phyloP scores from a whole-genome alignment of 2,113 vertebrate genomes.

The Genyomyrus donnyi region DNA sequence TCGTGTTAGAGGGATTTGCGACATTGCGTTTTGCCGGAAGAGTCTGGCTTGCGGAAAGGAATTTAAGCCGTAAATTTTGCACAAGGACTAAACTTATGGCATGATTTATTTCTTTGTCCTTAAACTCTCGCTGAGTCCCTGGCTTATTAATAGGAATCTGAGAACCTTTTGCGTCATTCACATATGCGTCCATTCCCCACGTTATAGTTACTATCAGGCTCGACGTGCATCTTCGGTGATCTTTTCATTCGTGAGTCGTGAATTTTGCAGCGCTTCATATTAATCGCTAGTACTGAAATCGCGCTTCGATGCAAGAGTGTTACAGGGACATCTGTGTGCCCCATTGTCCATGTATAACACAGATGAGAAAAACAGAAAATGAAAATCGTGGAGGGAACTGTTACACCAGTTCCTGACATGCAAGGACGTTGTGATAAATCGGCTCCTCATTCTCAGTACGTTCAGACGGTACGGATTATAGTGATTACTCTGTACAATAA shows the following conservation, averaged over 20 bases:
- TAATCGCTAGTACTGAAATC: not conserved
- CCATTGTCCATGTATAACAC: not conserved
- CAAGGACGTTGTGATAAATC: slow-evolving; percentile 1
- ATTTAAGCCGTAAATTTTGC: not conserved
- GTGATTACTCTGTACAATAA: not conserved
- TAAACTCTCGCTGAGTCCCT: not conserved
- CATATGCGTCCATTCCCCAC: not conserved
- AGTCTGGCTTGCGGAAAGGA: not conserved
- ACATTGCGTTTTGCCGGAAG: not conserved
- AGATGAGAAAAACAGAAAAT: not conserved
- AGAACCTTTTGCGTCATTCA: slow-evolving; percentile 1
- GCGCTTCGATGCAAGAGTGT: not conserved
- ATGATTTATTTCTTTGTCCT: slow-evolving; percentile 1
- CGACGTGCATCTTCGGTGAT: not conserved
- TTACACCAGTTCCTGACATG: not conserved
- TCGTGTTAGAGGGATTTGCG: not conserved
- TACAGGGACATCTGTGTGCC: not conserved
- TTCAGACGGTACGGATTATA: not conserved
- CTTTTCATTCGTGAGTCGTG: not conserved
- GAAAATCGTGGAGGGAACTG: not conserved
- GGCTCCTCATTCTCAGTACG: not conserved
- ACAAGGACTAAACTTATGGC: slow-evolving; percentile 11
- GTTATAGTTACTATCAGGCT: not conserved
- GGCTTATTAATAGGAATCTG: not conserved
- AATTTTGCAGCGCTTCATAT: not conserved